A percentile compares a stretch with the other conserved stretches of the same genome.
These are phyloP conservation scores for Drosophila melanosoma DNA, from an alignment of 2,888 invertebrate genomes.

Conservation along the genomic window DNA sequence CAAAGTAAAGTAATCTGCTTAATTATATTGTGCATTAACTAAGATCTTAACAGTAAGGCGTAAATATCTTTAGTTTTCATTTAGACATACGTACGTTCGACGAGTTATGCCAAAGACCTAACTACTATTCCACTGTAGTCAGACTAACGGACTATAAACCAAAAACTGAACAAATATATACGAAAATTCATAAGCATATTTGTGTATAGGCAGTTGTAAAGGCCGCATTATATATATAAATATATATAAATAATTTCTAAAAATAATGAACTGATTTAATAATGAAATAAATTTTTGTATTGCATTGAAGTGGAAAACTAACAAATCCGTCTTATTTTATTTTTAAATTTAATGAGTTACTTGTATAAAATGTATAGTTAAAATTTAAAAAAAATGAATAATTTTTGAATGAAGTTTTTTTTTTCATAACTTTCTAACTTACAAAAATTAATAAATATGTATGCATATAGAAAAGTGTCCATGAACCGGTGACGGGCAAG, in stretches of 20 bases:
- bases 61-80: conserved; percentile 59
- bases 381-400: conserved; percentile 14
- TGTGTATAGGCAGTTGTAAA: conserved; percentile 45
- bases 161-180: conserved; percentile 60
- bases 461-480: conserved; percentile 23
- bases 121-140: conserved; percentile 46
- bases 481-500: conserved; percentile 9
- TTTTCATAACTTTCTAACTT: conserved; percentile 12
- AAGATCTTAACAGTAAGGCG: conserved; percentile 53
- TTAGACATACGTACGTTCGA: conserved; percentile 37
- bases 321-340: conserved; percentile 14
- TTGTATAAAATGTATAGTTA: neutral
- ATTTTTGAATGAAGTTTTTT: neutral
- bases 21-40: conserved; percentile 62
- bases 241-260: conserved; percentile 31
- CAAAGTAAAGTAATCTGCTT: conserved; percentile 40
- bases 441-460: conserved; percentile 44
- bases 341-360: conserved; percentile 1
- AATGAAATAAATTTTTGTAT: conserved; percentile 52
- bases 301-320: conserved; percentile 22
- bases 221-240: conserved; percentile 29
- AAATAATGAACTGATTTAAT: conserved; percentile 56
- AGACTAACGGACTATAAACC: conserved; percentile 42
- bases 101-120: conserved; percentile 64
- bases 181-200: conserved; percentile 34